These are phyloP conservation scores for Thymelicus sylvestris DNA, from an alignment of 2,888 invertebrate species.

Conservation along the genomic window DNA sequence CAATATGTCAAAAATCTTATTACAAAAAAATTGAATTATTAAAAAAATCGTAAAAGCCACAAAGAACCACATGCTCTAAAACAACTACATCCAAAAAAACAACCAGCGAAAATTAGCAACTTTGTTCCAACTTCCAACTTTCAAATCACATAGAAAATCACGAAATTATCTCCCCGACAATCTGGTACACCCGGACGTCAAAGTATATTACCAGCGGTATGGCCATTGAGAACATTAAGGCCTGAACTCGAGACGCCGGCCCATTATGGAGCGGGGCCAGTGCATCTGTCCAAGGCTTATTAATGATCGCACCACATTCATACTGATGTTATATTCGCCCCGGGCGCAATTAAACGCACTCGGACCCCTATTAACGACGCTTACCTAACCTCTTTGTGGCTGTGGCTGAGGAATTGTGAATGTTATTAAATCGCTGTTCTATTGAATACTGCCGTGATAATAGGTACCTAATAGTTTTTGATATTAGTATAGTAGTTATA, in stretches of 20 bases:
- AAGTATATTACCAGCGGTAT: conserved; percentile 42
- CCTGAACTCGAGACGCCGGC: conserved; percentile 76
- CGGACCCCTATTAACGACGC: conserved; percentile 39
- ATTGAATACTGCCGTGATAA: conserved; percentile 5
- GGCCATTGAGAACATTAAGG: conserved; percentile 44
- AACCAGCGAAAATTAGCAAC: no score
- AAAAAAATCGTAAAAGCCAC: no score
- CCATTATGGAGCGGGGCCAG: conserved; percentile 72
- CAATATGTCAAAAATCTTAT: no score
- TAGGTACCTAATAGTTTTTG: conserved; percentile 4
- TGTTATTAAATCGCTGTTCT: conserved; percentile 9
- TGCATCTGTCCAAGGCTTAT: conserved; percentile 78
- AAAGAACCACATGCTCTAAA: no score
- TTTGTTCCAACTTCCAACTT: no score
- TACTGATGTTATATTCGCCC: conserved; percentile 69
- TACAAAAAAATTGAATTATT: no score
- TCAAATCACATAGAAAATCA: neutral
- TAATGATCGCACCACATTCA: conserved; percentile 78
- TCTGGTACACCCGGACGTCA: conserved; percentile 5
- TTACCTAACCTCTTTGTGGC: conserved; percentile 26
- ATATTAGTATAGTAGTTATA: no score
- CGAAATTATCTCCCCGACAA: conserved; percentile 40
- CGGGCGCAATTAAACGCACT: conserved; percentile 45
- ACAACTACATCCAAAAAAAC: no score
- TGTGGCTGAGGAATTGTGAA: conserved; percentile 10